Base-by-base conservation (phyloP, 2,888 invertebrate genomes). In the Trichopria drosophilae region DNA sequence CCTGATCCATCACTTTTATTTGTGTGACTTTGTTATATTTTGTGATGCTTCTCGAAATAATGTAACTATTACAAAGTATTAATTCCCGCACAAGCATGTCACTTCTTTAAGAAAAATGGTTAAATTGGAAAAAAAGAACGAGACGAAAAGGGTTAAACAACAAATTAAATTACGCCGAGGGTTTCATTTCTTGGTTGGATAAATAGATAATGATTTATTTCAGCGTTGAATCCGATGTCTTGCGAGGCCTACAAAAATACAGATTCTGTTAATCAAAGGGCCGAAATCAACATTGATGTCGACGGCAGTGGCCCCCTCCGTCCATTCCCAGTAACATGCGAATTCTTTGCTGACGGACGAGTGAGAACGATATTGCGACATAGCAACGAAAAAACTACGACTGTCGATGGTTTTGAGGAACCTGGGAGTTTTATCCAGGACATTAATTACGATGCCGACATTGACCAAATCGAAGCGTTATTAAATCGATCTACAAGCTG, bases 271-370 rank as follows among this genome's bases (percentile, higher is more conserved):
- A 82, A 85, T 50, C 86, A 88, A 66, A 79, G 83, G 16, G 86
- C 87, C 0, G 84, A 88, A 57, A 84, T 93, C 16, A 84, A 84
- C 61, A 87, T 98, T 57, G 97, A 98, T 77, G 91, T 97, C 12
- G 97, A 98, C 76, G 97, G 96, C 44, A 95, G 95, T 62, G 97
- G 97, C 0, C 93, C 93, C 0, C 78, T 97, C 46, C 82, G 85
- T 3, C 90, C 95, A 1, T 95, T 97, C 79, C 88, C 87, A 0
- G 96, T 94, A 42, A 88, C 88, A 16, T 97, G 97, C 76, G 87
- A 90, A 77, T 91, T 87, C 67, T 85, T 84, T 62, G 84, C 88
- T 45, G 91, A 93, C 73, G 90, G 89, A 0, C 81, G 87, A 9
- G 84, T 92, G 2, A 79, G 87, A 15, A 93, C 94, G 0, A 82